phyloP scores from a whole-genome alignment of 2,888 invertebrate genomes.

The Agrochola circellaris region DNA sequence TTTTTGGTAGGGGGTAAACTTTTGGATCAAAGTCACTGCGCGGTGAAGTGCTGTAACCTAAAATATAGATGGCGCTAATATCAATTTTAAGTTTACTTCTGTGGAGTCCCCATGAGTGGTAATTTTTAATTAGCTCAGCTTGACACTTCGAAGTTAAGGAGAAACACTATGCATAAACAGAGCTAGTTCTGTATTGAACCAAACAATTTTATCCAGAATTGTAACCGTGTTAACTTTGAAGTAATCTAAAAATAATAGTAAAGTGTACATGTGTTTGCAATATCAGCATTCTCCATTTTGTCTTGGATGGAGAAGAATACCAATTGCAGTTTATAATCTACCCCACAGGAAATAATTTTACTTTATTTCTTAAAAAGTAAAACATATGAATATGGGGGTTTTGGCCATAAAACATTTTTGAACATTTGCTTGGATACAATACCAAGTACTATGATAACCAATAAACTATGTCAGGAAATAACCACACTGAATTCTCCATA shows the following conservation, averaged over 20 bases:
- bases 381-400: slow-evolving; percentile 51
- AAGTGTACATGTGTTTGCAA: slow-evolving; percentile 75
- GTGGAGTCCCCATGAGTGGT: no score
- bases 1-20: no score
- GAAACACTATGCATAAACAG: neutral
- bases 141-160: neutral
- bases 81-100: no score
- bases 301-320: slow-evolving; percentile 81
- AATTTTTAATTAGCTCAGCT: no score
- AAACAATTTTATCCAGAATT: neutral
- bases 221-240: neutral
- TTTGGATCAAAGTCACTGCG: no score
- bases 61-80: no score
- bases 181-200: neutral
- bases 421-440: neutral
- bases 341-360: slow-evolving; percentile 58
- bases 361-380: slow-evolving; percentile 51
- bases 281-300: slow-evolving; percentile 81
- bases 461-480: neutral
- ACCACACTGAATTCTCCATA: neutral
- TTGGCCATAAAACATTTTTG: neutral
- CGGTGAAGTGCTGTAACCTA: no score
- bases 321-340: slow-evolving; percentile 73
- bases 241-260: neutral
- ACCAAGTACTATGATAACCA: neutral